Evolutionary conservation across 2,113 vertebrate genomes (phyloP).

Genomic region (Sterna hirundo): DNA sequence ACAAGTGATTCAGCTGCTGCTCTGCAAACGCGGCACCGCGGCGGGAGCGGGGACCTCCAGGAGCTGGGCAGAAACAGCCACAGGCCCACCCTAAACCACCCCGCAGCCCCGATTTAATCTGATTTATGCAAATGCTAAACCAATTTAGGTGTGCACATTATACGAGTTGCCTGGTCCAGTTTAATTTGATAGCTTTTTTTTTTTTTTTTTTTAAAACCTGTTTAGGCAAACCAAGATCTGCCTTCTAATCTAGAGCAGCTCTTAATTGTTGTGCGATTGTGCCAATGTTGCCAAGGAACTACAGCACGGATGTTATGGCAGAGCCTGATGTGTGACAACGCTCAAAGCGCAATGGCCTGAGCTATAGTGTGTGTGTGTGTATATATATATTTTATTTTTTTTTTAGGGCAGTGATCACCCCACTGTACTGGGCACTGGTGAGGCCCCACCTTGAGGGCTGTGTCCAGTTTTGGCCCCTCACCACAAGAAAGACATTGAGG

Average conservation of each 20-base stretch:
- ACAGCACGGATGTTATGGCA: not conserved
- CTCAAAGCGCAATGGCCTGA: not conserved
- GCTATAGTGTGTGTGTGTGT: not conserved
- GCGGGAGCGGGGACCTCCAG: not conserved
- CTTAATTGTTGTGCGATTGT: not conserved
- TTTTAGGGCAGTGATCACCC: not conserved
- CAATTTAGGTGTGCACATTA: not conserved
- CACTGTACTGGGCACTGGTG: not conserved
- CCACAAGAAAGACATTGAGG: not conserved
- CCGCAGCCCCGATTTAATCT: not conserved
- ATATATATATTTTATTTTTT: not conserved
- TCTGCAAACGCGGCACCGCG: not conserved
- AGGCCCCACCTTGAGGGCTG: not conserved
- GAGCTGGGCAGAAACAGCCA: not conserved
- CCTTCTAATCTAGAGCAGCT: slow-evolving; percentile 16
- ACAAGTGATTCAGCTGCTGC: not conserved
- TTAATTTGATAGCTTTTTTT: slow-evolving; percentile 20
- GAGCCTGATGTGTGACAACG: not conserved
- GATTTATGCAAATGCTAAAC: slow-evolving; percentile 20
- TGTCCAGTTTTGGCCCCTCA: not conserved
- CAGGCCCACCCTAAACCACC: not conserved
- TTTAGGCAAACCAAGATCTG: slow-evolving; percentile 42
- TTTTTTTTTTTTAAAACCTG: slow-evolving; percentile 38
- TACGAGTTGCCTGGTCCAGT: not conserved
- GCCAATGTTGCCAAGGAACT: slow-evolving; percentile 4